These are phyloP conservation scores for Albula glossodonta DNA, from an alignment of 2,113 vertebrate species.

Conservation along the genomic window DNA sequence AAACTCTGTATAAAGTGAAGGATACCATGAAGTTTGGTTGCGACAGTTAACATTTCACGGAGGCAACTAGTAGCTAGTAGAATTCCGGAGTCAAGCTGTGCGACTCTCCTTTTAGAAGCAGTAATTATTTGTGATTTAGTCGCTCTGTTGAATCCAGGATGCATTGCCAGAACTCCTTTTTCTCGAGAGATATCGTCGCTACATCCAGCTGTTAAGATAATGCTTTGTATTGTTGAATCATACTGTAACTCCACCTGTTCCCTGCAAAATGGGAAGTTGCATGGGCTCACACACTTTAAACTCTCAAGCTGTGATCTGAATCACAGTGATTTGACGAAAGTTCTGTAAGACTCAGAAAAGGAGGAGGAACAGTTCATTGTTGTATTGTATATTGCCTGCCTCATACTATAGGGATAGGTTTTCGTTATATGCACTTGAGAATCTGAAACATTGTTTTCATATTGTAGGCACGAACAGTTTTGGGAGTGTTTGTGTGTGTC, in stretches of 20 bases:
- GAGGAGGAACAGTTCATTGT: not conserved
- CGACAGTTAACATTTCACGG: no score
- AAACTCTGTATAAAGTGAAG: not conserved
- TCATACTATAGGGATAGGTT: not conserved
- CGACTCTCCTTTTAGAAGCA: no score
- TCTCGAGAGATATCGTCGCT: not conserved
- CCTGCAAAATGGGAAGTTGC: not conserved
- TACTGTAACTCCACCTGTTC: not conserved
- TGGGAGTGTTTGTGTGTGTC: not conserved
- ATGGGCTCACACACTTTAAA: not conserved
- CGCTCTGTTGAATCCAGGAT: no score
- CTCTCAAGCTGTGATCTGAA: not conserved
- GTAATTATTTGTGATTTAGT: no score
- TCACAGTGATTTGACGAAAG: not conserved
- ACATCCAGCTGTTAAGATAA: not conserved
- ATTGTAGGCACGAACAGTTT: not conserved
- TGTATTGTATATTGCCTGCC: not conserved
- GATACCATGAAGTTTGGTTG: no score
- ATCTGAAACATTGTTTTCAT: not conserved
- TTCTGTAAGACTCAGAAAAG: not conserved
- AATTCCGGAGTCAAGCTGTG: no score
- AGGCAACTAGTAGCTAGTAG: no score
- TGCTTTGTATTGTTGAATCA: not conserved
- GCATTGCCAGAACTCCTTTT: not conserved
- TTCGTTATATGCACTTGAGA: not conserved